A percentile compares a stretch with the other conserved stretches of the same genome.
These are phyloP conservation scores for Metridium senile DNA, from an alignment of 92 coral and sea anemone genomes.

Conservation along the genomic window DNA sequence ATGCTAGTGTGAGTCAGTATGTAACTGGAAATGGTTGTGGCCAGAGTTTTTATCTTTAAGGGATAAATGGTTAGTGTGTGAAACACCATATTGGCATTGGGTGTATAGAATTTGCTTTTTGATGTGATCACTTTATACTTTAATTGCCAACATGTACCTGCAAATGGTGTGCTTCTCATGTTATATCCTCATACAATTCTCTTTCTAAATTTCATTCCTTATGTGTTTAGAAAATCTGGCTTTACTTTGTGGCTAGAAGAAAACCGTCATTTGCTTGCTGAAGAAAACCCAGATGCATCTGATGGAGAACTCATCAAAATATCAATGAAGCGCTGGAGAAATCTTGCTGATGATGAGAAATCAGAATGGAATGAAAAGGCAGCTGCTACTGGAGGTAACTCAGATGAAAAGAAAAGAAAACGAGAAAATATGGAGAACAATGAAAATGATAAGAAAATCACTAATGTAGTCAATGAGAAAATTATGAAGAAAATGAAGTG, in stretches of 20 bases:
- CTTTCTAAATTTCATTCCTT: neutral
- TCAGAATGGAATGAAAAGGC: slow-evolving; percentile 79
- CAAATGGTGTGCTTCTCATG: too few relatives aligned
- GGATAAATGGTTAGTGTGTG: too few relatives aligned
- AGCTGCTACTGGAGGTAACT: slow-evolving; percentile 43
- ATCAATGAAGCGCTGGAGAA: slow-evolving; percentile 87
- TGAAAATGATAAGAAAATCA: slow-evolving; percentile 40
- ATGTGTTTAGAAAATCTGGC: slow-evolving; percentile 71
- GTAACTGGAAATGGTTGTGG: too few relatives aligned
- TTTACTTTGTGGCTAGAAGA: slow-evolving; percentile 85
- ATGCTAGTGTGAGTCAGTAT: too few relatives aligned
- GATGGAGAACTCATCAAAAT: slow-evolving; percentile 73
- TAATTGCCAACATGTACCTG: too few relatives aligned
- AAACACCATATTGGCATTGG: too few relatives aligned
- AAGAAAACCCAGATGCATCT: slow-evolving; percentile 78
- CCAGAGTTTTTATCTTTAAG: too few relatives aligned
- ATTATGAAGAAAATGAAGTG: slow-evolving; percentile 48
- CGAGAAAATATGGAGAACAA: slow-evolving; percentile 60
- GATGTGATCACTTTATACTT: too few relatives aligned
- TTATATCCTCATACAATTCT: too few relatives aligned
- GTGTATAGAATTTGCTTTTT: too few relatives aligned
- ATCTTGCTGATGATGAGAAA: slow-evolving; percentile 71
- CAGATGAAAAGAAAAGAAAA: slow-evolving; percentile 73
- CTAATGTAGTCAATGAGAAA: slow-evolving; percentile 48
- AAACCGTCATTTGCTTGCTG: slow-evolving; percentile 52